Evolutionary conservation across 2,797 vertebrate genomes (phyloP).

Genomic region (Chaunax sp.): DNA sequence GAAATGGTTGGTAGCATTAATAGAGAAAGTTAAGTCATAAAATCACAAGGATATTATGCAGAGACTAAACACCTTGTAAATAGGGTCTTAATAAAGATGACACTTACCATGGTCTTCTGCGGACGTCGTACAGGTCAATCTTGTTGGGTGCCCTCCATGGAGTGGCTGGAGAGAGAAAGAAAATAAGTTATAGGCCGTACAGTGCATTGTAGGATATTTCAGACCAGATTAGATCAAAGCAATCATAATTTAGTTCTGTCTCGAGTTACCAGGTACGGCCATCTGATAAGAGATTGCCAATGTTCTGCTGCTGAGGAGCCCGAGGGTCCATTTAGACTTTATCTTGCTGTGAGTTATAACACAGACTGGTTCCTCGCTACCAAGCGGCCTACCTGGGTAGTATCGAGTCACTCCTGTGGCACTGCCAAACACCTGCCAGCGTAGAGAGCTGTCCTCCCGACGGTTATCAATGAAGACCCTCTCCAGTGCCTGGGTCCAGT

Average conservation of each 20-base stretch:
- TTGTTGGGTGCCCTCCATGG: conserved; percentile 97
- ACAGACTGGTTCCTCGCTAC: conserved; percentile 42
- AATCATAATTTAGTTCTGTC: conserved; percentile 76
- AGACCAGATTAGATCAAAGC: conserved; percentile 76
- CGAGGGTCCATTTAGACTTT: conserved; percentile 75
- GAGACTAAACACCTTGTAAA: background rate
- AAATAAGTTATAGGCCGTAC: conserved; percentile 43
- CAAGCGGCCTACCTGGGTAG: conserved; percentile 72
- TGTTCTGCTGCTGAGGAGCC: conserved; percentile 60
- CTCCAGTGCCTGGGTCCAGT: conserved; percentile 97
- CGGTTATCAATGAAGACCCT: conserved; percentile 95
- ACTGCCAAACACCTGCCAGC: conserved; percentile 98
- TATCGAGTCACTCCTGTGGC: conserved; percentile 97
- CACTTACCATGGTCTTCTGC: conserved; percentile 96
- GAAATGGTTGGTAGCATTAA: conserved; percentile 4
- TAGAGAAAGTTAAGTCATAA: background rate
- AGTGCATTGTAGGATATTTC: conserved; percentile 58
- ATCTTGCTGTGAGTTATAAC: conserved; percentile 62
- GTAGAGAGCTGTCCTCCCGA: conserved; percentile 92
- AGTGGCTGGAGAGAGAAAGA: conserved; percentile 85
- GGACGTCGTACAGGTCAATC: conserved; percentile 98
- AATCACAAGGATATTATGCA: background rate
- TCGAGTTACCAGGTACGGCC: conserved; percentile 57
- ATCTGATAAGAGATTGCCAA: conserved; percentile 79
- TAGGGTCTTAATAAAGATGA: conserved; percentile 1